Conservation (phyloP, 2,888 invertebrate genomes). For the Adelphocoris suturalis region DNA sequence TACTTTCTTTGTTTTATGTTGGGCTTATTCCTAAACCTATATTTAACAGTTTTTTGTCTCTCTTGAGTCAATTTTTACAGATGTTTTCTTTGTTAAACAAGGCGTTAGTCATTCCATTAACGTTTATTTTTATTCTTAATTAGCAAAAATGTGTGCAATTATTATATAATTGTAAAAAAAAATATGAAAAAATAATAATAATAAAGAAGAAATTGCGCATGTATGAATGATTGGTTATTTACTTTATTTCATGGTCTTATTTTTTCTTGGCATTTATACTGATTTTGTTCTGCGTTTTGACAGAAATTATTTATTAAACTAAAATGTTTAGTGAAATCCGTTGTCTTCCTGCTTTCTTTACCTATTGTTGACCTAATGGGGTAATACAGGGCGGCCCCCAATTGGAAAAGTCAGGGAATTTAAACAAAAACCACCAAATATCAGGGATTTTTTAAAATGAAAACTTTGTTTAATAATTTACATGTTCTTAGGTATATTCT, state of each 20-base stretch:
- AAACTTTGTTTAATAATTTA: too few species aligned
- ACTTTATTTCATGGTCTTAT: constrained; percentile 64
- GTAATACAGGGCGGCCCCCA: too few species aligned
- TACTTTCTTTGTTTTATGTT: constrained; percentile 62
- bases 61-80: constrained; percentile 63
- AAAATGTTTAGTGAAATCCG: constrained; percentile 66
- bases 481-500: too few species aligned
- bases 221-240: constrained; percentile 52
- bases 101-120: constrained; percentile 69
- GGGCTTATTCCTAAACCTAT: constrained; percentile 54
- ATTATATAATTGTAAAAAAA: constrained; percentile 67
- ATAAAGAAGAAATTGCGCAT: constrained; percentile 53
- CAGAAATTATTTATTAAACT: constrained; percentile 71
- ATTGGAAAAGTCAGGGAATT: too few species aligned
- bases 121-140: constrained; percentile 63
- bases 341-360: neutral
- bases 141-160: constrained; percentile 66
- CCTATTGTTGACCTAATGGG: too few species aligned
- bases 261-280: constrained; percentile 71
- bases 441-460: too few species aligned
- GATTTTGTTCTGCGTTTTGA: constrained; percentile 64
- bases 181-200: too few species aligned
- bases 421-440: too few species aligned
- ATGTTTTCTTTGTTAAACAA: constrained; percentile 50
- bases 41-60: constrained; percentile 56